Evolutionary conservation across 2,113 vertebrate species (phyloP), one percentile per base, ranked within the genome.

Genomic region (Zootoca vivipara): DNA sequence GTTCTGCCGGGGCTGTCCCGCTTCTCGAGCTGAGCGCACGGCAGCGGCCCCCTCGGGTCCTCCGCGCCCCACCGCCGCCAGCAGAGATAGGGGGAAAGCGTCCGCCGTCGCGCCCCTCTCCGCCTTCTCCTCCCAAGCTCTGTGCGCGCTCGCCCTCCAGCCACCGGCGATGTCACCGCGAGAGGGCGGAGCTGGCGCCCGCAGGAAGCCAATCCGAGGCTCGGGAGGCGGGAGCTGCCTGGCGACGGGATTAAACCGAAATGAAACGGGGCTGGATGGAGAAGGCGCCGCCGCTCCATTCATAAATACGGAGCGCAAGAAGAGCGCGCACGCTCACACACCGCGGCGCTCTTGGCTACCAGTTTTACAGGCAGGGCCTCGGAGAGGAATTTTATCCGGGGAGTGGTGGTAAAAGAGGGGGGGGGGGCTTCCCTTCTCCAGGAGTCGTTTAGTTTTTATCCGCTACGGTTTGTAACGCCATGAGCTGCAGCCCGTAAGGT

Each of bases 181-280:
- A 87, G 0, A 0, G 28, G 86, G 64, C 18, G 69, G 78, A 18
- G 56, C 3, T 4, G 3, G 2, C 0, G 1, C 1, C 24, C 2
- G 1, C 0, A 1, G 62, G 3, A 2, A 15, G 24, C 86, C 82
- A 82, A 87, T 90, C 40, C 9, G 64, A 28, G 28, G 38, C 5
- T 2, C 10, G 35, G 3, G 67, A 65, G 70, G 86, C 6, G 69
- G 33, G 75, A 38, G n/a, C 73, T 13, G 18, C 0, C 4, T n/a
- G 46, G 87, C 33, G 5, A 40, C 1, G 1, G 42, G 18, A 5
- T 2, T 6, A 26, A n/a, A 64, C 85, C 35, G 26, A 46, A 46
- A 38, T 73, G n/a, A 33, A 12, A 24, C 20, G n/a, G 70, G 13
- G 72, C 12, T 1, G 33, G 22, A n/a, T 4, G 82, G 26, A 13